Evolutionary conservation across 2,113 vertebrate genomes (phyloP).

Genomic region (Cyanistes caeruleus): DNA sequence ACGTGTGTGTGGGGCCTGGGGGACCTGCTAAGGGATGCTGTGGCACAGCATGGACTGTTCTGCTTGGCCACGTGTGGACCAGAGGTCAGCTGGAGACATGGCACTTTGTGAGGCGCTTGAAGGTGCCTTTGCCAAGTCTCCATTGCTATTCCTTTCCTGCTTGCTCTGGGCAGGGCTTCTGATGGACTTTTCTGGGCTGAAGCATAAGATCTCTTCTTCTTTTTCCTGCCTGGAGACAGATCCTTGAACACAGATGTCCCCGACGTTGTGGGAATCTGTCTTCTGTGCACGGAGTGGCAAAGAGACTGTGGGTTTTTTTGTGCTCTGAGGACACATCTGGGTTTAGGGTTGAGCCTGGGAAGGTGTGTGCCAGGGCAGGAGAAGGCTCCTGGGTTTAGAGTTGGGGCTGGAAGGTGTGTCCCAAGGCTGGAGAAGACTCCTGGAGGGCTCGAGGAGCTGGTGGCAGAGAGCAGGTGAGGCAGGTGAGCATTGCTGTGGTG

Average conservation of each 20-base stretch:
- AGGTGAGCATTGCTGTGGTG: background rate
- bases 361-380: background rate
- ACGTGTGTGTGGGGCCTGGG: background rate
- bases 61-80: rapidly evolving
- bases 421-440: background rate
- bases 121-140: background rate
- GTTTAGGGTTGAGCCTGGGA: background rate
- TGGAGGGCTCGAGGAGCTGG: background rate
- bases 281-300: background rate
- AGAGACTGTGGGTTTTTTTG: rapidly evolving
- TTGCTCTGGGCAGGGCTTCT: rapidly evolving
- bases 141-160: background rate
- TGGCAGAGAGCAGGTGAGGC: background rate
- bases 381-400: background rate
- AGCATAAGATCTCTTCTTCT: background rate
- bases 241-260: no score
- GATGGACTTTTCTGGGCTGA: background rate
- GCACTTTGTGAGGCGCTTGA: rapidly evolving
- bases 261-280: background rate
- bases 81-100: background rate
- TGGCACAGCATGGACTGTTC: background rate
- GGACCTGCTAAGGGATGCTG: rapidly evolving
- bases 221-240: background rate
- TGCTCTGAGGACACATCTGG: background rate
- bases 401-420: background rate